These are phyloP conservation scores for Apodemia duryi DNA, from an alignment of 2,888 invertebrate species.

Conservation along the genomic window DNA sequence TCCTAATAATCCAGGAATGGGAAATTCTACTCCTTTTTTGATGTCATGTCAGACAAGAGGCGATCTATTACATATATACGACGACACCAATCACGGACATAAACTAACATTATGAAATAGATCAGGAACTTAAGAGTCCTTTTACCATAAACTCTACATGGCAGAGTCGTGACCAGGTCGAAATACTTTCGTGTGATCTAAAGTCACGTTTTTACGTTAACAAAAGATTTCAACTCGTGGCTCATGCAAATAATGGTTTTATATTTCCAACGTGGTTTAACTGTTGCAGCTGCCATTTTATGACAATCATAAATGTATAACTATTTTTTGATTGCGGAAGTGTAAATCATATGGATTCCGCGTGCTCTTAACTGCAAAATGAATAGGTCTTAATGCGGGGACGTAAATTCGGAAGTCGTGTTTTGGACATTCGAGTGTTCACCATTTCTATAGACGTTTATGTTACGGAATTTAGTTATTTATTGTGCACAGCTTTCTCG, in stretches of 20 bases:
- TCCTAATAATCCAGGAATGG: too few relatives aligned
- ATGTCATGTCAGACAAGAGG: too few relatives aligned
- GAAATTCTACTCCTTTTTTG: too few relatives aligned
- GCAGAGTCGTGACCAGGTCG: conserved; percentile 59
- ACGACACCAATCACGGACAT: background rate
- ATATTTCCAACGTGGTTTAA: conserved; percentile 46
- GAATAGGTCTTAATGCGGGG: background rate
- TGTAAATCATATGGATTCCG: background rate
- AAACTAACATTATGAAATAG: background rate
- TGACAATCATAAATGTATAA: conserved; percentile 18
- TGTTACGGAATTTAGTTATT: background rate
- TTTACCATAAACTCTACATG: conserved; percentile 24
- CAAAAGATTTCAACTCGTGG: conserved; percentile 44
- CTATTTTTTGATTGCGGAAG: conserved; percentile 2
- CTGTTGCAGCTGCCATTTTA: conserved; percentile 44
- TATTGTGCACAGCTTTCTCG: background rate
- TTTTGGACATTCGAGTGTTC: background rate
- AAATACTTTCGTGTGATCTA: conserved; percentile 48
- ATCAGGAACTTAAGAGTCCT: conserved; percentile 11
- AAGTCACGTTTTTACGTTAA: conserved; percentile 62
- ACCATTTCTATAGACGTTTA: background rate
- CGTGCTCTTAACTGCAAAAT: background rate
- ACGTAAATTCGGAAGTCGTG: background rate
- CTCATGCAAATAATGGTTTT: conserved; percentile 56
- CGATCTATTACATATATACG: too few relatives aligned